Percentiles rank a stretch among this genome's conserved stretches.
These are phyloP conservation scores for Nesidiocoris tenuis DNA, from an alignment of 2,888 invertebrate species.

Conservation along the genomic window DNA sequence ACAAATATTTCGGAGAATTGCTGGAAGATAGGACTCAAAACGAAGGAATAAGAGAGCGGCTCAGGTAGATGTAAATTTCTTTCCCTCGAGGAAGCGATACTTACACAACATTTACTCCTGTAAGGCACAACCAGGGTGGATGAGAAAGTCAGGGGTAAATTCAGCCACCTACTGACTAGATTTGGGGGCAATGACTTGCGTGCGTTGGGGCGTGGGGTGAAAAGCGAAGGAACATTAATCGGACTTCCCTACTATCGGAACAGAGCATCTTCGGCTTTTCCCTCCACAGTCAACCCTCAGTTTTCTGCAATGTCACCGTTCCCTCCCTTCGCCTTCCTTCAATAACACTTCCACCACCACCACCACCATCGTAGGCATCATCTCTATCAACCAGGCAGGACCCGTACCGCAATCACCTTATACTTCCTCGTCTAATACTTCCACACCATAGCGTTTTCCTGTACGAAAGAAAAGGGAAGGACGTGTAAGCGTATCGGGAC, in stretches of 20 bases:
- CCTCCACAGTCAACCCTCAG: background rate
- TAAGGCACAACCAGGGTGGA: background rate
- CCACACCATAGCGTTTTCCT: too few relatives aligned
- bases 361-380: background rate
- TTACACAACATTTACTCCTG: conserved; percentile 30
- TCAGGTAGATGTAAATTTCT: conserved; percentile 11
- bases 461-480: too few relatives aligned
- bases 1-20: too few relatives aligned
- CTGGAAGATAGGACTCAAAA: too few relatives aligned
- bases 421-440: background rate
- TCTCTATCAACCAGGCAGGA: background rate
- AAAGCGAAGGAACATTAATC: background rate
- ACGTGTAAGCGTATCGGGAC: too few relatives aligned
- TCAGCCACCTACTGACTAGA: background rate
- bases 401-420: background rate
- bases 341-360: background rate
- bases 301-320: background rate
- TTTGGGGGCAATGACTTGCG: background rate
- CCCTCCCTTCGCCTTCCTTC: background rate
- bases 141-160: background rate
- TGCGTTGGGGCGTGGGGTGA: background rate
- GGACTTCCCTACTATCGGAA: background rate
- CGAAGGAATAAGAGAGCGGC: background rate
- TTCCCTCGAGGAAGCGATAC: conserved; percentile 30
- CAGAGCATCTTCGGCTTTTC: background rate